A percentile compares a stretch with the other conserved stretches of the same genome.
phyloP scores from a whole-genome alignment of 2,113 vertebrate species.

The Upupa epops region DNA sequence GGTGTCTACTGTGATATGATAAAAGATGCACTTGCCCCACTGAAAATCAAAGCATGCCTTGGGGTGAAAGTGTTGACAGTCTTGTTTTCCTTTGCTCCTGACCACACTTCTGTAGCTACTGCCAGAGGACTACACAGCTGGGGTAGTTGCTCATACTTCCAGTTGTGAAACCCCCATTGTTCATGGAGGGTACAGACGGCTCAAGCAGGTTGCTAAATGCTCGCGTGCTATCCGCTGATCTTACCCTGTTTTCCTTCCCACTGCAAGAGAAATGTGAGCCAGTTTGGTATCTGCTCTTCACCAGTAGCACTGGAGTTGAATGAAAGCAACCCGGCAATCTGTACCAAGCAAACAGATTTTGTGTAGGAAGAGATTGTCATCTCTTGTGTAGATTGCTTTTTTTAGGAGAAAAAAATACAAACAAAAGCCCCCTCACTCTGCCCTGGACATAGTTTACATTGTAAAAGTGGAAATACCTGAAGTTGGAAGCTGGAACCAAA shows the following conservation, averaged over 20 bases:
- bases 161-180: conserved; percentile 63
- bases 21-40: background rate
- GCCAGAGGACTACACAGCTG: background rate
- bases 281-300: conserved; percentile 43
- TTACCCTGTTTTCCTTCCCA: background rate
- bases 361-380: conserved; percentile 9
- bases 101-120: background rate
- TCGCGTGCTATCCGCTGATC: background rate
- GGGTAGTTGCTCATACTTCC: conserved; percentile 32
- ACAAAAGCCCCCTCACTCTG: accelerated
- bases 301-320: conserved; percentile 60
- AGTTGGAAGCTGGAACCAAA: conserved; percentile 8
- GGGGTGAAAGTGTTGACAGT: background rate
- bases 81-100: background rate
- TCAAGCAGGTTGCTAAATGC: conserved; percentile 57
- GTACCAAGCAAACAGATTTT: conserved; percentile 26
- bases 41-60: background rate
- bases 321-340: background rate
- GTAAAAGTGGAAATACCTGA: conserved; percentile 32
- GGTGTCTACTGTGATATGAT: background rate
- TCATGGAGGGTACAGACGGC: conserved; percentile 33
- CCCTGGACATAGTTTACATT: background rate
- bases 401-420: conserved; percentile 15
- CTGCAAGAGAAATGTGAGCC: conserved; percentile 35
- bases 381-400: conserved; percentile 37